These are phyloP conservation scores for Leucoptera coffeella DNA, from an alignment of 2,888 invertebrate genomes.

Conservation along the genomic window DNA sequence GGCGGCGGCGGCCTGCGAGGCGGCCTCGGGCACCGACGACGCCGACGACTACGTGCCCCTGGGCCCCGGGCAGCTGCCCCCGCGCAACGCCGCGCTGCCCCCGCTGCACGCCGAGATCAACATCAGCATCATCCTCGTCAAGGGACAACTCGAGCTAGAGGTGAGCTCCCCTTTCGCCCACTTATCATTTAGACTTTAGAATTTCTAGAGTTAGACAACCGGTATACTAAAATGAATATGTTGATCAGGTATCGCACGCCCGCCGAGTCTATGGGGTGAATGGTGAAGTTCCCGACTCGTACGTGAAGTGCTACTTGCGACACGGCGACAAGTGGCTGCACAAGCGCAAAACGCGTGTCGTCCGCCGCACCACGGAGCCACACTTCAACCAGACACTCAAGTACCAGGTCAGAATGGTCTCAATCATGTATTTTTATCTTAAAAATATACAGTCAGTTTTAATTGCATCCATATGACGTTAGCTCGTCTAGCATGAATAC, in stretches of 20 bases:
- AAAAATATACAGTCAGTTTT: too few relatives aligned
- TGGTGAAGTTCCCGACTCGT: constrained; percentile 77
- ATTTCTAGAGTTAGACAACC: neutral
- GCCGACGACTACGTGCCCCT: constrained; percentile 52
- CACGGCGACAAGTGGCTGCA: constrained; percentile 85
- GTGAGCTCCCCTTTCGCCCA: constrained; percentile 14
- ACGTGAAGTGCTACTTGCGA: constrained; percentile 88
- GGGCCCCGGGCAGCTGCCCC: constrained; percentile 78
- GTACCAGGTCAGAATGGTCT: constrained; percentile 62
- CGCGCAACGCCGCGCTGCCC: constrained; percentile 64
- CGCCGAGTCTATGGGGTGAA: constrained; percentile 53
- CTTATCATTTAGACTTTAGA: neutral
- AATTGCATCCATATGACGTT: too few relatives aligned
- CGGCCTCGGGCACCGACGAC: constrained; percentile 25
- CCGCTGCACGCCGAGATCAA: constrained; percentile 77
- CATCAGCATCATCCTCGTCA: constrained; percentile 82
- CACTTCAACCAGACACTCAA: constrained; percentile 84
- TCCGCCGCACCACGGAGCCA: constrained; percentile 76
- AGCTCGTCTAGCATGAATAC: too few relatives aligned
- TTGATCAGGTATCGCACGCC: constrained; percentile 32
- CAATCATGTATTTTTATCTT: too few relatives aligned
- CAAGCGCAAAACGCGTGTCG: constrained; percentile 85
- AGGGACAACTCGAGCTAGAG: constrained; percentile 88
- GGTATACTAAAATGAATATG: neutral
- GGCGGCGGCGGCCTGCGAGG: constrained; percentile 29